Conservation (phyloP, 2,113 vertebrate genomes). For the Crotalus tigris region DNA sequence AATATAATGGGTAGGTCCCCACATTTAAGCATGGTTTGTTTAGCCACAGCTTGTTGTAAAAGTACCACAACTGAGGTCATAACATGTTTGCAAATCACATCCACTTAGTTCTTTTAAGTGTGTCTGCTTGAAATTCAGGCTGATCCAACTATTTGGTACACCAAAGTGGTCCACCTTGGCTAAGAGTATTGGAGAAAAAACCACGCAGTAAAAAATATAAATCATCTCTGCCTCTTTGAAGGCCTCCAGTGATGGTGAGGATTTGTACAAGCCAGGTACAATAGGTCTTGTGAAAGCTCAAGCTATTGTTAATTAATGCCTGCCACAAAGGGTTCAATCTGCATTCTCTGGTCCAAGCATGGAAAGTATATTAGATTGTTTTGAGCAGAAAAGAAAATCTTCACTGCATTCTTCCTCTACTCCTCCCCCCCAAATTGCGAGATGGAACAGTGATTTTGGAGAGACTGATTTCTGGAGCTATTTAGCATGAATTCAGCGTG, state of each 20-base stretch:
- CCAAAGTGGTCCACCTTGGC: too few species aligned
- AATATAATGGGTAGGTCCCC: background rate
- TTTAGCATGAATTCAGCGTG: conserved; percentile 18
- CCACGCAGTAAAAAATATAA: too few species aligned
- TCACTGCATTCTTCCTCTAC: background rate
- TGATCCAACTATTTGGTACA: too few species aligned
- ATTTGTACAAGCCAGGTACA: background rate
- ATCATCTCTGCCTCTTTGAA: background rate
- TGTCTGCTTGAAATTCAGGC: too few species aligned
- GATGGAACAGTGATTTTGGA: background rate
- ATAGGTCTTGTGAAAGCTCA: background rate
- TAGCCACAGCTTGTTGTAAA: background rate
- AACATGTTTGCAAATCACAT: background rate
- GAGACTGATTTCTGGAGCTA: conserved; percentile 30
- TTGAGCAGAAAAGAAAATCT: background rate
- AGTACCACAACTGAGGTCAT: background rate
- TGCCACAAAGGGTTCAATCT: background rate
- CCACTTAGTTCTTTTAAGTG: background rate
- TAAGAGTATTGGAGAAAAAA: too few species aligned
- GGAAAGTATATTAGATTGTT: background rate
- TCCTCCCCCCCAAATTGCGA: background rate
- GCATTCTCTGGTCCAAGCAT: background rate
- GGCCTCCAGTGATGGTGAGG: background rate
- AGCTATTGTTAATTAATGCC: background rate
- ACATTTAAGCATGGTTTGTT: background rate